Percentiles rank a stretch among this genome's conserved stretches.
Evolutionary conservation across 2,797 vertebrate species (phyloP).

Genomic region (Intellagama lesueurii): DNA sequence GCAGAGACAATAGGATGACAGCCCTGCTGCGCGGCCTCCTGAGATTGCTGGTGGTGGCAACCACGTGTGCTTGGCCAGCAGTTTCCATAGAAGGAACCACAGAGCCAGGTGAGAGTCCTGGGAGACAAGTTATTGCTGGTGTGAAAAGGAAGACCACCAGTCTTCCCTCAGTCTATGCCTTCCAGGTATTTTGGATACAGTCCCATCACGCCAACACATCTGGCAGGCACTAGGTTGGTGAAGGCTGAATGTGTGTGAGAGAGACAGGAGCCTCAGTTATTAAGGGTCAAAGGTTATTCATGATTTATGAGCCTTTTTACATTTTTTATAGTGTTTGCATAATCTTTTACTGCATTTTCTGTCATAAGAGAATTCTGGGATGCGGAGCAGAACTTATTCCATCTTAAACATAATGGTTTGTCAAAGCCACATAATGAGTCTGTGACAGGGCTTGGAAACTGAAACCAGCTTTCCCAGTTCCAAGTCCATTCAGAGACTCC

Average conservation of each 20-base stretch:
- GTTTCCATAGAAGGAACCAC: slow-evolving; percentile 47
- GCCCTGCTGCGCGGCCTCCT: slow-evolving; percentile 43
- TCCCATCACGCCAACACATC: background rate
- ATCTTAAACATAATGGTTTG: background rate
- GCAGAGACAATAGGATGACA: slow-evolving; percentile 61
- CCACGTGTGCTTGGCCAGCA: slow-evolving; percentile 3
- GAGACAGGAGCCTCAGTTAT: background rate
- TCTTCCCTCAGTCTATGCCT: background rate
- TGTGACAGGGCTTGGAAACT: background rate
- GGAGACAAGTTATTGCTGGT: background rate
- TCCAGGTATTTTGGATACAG: background rate
- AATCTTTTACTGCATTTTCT: background rate
- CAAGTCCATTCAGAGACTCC: background rate
- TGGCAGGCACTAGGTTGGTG: background rate
- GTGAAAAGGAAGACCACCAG: background rate
- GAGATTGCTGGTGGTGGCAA: slow-evolving; percentile 53
- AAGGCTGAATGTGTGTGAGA: background rate
- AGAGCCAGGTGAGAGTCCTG: slow-evolving; percentile 57
- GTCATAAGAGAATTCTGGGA: background rate
- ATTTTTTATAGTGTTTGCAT: background rate
- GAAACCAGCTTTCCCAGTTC: background rate
- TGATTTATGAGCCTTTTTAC: background rate
- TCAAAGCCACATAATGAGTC: background rate
- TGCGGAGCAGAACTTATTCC: background rate
- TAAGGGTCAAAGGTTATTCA: too few species aligned